phyloP scores from a whole-genome alignment of 2,797 vertebrate species.

The Cyprinella venusta region DNA sequence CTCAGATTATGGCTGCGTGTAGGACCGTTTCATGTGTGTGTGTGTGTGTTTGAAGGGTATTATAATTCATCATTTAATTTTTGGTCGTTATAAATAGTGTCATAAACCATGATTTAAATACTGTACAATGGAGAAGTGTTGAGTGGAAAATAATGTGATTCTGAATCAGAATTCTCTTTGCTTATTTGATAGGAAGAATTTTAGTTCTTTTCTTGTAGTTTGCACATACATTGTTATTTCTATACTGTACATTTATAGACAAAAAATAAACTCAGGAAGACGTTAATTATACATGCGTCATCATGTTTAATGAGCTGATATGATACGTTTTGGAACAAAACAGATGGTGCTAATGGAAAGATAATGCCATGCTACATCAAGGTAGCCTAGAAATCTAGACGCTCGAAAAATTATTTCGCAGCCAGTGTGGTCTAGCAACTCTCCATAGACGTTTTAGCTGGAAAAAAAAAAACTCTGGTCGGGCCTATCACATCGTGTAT shows the following conservation, averaged over 20 bases:
- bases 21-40: background rate
- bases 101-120: background rate
- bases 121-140: background rate
- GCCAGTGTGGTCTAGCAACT: no score
- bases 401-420: no score
- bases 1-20: background rate
- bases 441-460: no score
- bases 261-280: background rate
- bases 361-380: background rate
- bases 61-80: background rate
- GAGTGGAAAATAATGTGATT: background rate
- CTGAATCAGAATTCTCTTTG: background rate
- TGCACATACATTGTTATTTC: background rate
- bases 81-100: background rate
- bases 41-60: background rate
- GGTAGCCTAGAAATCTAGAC: no score
- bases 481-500: no score
- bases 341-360: constrained; percentile 2
- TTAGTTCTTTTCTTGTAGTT: background rate
- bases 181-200: background rate
- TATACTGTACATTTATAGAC: background rate
- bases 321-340: background rate
- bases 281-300: background rate
- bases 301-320: background rate
- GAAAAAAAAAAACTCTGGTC: no score